Evolutionary conservation across 2,888 invertebrate genomes (phyloP).

Genomic region (Hirtodrosophila trivittata): DNA sequence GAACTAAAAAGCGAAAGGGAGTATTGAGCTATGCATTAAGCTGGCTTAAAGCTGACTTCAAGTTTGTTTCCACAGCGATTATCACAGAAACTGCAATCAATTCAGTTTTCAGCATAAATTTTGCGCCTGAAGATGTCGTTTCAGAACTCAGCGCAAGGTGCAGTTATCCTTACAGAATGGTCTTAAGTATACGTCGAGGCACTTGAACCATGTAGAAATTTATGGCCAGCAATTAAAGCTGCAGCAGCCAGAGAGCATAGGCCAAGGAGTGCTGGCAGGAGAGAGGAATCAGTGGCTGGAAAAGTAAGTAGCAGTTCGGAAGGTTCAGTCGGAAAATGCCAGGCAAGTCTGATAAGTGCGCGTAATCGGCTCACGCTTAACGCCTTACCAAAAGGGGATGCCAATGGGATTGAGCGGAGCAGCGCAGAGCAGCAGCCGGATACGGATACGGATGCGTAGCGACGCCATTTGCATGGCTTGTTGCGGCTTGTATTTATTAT

Average conservation of each 20-base stretch:
- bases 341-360: constrained; percentile 64
- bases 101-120: too few relatives aligned
- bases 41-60: not conserved
- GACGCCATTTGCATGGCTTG: constrained; percentile 58
- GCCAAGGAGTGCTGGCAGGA: not conserved
- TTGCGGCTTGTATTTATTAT: constrained; percentile 65
- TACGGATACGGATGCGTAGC: constrained; percentile 59
- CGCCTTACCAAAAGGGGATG: constrained; percentile 48
- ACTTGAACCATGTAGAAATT: constrained; percentile 45
- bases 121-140: too few relatives aligned
- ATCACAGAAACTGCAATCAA: too few relatives aligned
- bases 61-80: too few relatives aligned
- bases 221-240: constrained; percentile 69
- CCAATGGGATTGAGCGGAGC: constrained; percentile 11
- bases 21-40: too few relatives aligned
- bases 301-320: constrained; percentile 43
- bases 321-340: constrained; percentile 28
- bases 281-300: constrained; percentile 20
- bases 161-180: too few relatives aligned
- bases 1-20: too few relatives aligned
- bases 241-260: constrained; percentile 19
- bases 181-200: too few relatives aligned
- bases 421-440: constrained; percentile 32
- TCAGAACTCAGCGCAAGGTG: too few relatives aligned
- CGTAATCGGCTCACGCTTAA: constrained; percentile 76